Conservation (phyloP, 1,140 invertebrate genomes). For the Nephotettix cincticeps region DNA sequence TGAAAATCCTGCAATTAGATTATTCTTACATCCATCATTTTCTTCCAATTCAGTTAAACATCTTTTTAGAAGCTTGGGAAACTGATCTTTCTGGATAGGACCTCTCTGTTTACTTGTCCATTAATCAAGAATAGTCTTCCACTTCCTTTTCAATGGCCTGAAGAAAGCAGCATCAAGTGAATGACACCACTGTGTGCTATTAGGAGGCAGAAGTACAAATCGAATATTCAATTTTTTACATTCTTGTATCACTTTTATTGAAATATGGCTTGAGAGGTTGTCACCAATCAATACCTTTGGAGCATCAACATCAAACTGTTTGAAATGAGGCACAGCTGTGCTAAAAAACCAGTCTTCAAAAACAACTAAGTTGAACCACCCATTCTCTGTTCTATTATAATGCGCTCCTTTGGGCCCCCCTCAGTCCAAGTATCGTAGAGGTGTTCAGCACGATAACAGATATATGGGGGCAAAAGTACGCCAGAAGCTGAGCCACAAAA, state of each 20-base stretch:
- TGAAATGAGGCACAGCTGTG: slow-evolving; percentile 38
- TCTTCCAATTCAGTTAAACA: slow-evolving; percentile 17
- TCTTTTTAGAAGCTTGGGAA: slow-evolving; percentile 39
- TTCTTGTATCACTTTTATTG: slow-evolving; percentile 41
- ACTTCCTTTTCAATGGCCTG: slow-evolving; percentile 44
- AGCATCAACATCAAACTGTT: slow-evolving; percentile 31
- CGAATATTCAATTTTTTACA: slow-evolving; percentile 45
- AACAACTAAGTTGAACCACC: slow-evolving; percentile 41
- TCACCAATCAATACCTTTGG: slow-evolving; percentile 45
- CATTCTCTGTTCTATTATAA: slow-evolving; percentile 45
- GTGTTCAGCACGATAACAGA: slow-evolving; percentile 45
- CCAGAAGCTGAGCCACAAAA: slow-evolving; percentile 28
- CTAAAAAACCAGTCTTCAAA: slow-evolving; percentile 48
- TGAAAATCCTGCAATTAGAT: slow-evolving; percentile 39
- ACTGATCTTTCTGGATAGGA: slow-evolving; percentile 23
- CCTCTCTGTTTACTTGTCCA: slow-evolving; percentile 39
- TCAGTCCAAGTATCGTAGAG: slow-evolving; percentile 44
- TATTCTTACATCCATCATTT: slow-evolving; percentile 33
- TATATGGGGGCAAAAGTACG: slow-evolving; percentile 41
- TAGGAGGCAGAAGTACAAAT: slow-evolving; percentile 47
- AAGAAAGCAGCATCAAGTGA: slow-evolving; percentile 49
- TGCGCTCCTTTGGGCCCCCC: slow-evolving; percentile 40
- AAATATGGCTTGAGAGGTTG: slow-evolving; percentile 47
- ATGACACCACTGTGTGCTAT: slow-evolving; percentile 48
- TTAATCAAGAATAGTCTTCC: slow-evolving; percentile 44